Evolutionary conservation across 2,888 invertebrate genomes (phyloP).

Genomic region (Mythimna vitellina): DNA sequence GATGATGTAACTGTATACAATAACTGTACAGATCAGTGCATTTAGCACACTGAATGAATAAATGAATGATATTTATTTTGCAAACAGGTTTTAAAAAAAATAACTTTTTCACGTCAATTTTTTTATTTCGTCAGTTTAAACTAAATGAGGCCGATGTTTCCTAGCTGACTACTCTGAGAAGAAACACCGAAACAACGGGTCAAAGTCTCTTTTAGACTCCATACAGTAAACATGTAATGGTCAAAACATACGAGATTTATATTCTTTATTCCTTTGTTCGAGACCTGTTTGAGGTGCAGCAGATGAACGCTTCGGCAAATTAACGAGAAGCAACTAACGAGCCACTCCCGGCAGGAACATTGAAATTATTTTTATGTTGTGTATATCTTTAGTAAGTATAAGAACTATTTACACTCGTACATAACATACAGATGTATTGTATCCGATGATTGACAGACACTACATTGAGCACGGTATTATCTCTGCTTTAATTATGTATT

Average conservation of each 20-base stretch:
- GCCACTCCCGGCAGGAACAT: not conserved
- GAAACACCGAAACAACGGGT: no score
- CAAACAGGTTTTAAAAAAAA: no score
- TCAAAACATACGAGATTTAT: no score
- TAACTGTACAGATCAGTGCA: no score
- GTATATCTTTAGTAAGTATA: not conserved
- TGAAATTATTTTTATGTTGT: not conserved
- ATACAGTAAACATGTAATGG: no score
- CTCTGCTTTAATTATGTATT: conserved; percentile 18
- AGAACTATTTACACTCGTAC: not conserved
- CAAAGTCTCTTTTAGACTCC: no score
- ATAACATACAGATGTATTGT: not conserved
- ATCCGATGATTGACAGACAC: not conserved
- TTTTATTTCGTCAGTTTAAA: no score
- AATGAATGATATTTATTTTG: no score
- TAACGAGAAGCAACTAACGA: not conserved
- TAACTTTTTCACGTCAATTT: no score
- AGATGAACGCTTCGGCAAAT: not conserved
- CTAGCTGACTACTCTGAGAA: no score
- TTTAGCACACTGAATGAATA: no score
- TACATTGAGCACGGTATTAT: not conserved
- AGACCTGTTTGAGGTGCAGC: not conserved
- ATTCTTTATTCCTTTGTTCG: conserved; percentile 13
- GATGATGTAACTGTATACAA: not conserved
- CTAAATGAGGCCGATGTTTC: no score